Evolutionary conservation across 1,140 invertebrate species (phyloP).

Genomic region (Pinna nobilis): DNA sequence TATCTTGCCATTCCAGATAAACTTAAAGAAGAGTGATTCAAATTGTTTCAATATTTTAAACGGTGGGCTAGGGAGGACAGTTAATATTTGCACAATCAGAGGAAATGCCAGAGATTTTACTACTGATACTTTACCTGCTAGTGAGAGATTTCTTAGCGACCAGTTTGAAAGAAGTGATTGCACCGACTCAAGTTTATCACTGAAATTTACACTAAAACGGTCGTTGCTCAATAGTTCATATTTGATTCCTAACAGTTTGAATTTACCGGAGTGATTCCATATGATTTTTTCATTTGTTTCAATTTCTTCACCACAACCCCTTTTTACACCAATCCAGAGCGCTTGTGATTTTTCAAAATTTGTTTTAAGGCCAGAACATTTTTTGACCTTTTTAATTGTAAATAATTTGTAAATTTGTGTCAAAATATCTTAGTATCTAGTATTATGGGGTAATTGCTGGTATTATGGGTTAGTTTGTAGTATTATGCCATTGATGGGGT

Average conservation of each 20-base stretch:
- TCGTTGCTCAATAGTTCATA: slow-evolving; percentile 2
- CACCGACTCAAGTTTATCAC: background rate
- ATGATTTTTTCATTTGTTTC: slow-evolving; percentile 1
- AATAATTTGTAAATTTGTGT: too few species aligned
- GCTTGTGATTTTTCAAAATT: slow-evolving; percentile 37
- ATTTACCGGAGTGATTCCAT: background rate
- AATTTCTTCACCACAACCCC: slow-evolving; percentile 21
- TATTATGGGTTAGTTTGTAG: too few species aligned
- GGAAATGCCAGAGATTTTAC: slow-evolving; percentile 24
- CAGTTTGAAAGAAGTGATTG: slow-evolving; percentile 12
- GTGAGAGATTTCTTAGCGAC: slow-evolving; percentile 18
- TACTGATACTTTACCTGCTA: slow-evolving; percentile 24
- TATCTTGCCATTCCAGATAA: background rate
- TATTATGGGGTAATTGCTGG: too few species aligned
- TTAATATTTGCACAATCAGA: slow-evolving; percentile 4
- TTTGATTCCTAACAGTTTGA: slow-evolving; percentile 22
- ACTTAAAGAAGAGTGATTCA: slow-evolving; percentile 2
- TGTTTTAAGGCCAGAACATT: slow-evolving; percentile 12
- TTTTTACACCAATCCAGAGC: slow-evolving; percentile 26
- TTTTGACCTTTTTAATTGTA: slow-evolving; percentile 1
- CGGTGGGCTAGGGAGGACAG: slow-evolving; percentile 11
- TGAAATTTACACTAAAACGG: slow-evolving; percentile 1
- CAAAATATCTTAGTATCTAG: too few species aligned
- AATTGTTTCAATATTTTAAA: background rate
- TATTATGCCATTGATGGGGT: too few species aligned